Conservation (phyloP, 2,113 vertebrate genomes). For the Eulemur rufifrons region DNA sequence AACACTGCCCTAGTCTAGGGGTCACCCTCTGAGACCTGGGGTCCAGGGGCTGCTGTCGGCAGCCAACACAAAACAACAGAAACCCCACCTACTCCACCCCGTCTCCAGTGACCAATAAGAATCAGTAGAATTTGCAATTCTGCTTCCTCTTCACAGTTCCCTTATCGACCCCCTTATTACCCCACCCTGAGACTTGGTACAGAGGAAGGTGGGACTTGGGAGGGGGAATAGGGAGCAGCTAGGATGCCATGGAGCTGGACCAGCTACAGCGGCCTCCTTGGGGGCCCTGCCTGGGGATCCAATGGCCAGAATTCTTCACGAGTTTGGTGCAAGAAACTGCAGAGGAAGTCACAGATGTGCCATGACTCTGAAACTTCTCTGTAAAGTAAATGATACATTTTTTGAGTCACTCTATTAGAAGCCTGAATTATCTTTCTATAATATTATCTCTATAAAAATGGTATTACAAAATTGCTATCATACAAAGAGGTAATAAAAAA, state of each 20-base stretch:
- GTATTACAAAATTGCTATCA: neutral
- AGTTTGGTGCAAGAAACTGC: neutral
- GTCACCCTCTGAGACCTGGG: neutral
- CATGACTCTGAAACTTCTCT: neutral
- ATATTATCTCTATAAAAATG: neutral
- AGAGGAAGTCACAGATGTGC: neutral
- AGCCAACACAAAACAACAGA: neutral
- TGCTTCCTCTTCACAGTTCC: neutral
- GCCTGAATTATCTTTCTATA: neutral
- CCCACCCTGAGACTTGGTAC: neutral
- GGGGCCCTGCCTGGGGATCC: neutral
- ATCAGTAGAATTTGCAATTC: neutral
- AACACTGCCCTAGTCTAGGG: fast-evolving
- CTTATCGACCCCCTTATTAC: neutral
- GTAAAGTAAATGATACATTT: neutral
- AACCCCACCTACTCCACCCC: fast-evolving
- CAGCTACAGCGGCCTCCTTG: neutral
- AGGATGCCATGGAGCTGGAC: neutral
- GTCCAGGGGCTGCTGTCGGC: too few relatives aligned
- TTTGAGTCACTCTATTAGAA: neutral
- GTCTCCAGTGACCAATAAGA: neutral
- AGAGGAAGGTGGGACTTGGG: neutral
- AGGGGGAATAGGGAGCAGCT: neutral
- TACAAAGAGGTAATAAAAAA: neutral
- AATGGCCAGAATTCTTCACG: neutral